Base-by-base conservation (phyloP, 2,797 vertebrate genomes). In the Gymnothorax reevesii region DNA sequence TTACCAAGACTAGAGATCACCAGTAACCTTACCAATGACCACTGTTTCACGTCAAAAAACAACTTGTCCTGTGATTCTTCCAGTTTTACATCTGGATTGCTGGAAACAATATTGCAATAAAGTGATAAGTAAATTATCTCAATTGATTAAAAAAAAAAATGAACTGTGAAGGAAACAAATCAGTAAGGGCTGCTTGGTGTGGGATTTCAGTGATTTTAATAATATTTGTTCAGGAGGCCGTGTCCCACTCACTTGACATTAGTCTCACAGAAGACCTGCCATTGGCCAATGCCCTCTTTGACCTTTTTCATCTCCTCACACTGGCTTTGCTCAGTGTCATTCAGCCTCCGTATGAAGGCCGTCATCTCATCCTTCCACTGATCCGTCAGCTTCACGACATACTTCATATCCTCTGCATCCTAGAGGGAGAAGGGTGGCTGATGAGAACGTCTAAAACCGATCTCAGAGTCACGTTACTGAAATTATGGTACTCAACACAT, bases 371-470 rank as follows among this genome's bases (percentile, higher is more conserved):
- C 91, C 89, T 89, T 95, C 95, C 97, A 98, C 71, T 82, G 88
- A 69, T 94, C 90, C 0, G 90, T 94, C 62, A 94, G 88, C 85
- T 95, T 92, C 89, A 94, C 87, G 66, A 98, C 88, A 83, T 80
- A 12, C 49, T 90, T 91, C 87, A 97, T 88, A 82, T 98, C 96
- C 87, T 92, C 91, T 0, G 92, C 91, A 88, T 97, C 97, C 97
- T 98, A 86, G 25, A 80, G 57, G 91, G 42, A 88, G 33, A 54
- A 64, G 33, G 59, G 62, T 49, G 71, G 79, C 20, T 4, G 49
- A 59, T 17, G 10, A 27, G 66, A 60, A 62, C 8, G 55, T 52
- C 54, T 33, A 33, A 17, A 75, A 80, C 77, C 42, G 8, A n/a
- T 6, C 77, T 54, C 54, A 12, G 55, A 2, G 33, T 52, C 54